Conservation (phyloP, 2,888 invertebrate genomes). For the Idaea dimidiata region DNA sequence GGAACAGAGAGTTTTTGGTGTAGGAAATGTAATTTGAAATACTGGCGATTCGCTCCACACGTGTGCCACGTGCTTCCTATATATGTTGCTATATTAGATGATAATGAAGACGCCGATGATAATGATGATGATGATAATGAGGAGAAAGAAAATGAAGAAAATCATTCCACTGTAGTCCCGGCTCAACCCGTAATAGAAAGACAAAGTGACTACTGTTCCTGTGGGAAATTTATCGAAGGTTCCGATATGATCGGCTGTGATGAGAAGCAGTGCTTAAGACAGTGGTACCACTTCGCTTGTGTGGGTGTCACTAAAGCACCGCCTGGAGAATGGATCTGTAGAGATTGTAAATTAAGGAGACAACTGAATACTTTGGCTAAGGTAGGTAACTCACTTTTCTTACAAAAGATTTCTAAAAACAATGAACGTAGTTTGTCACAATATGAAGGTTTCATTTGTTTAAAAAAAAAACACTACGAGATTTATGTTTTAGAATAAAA, state of each 20-base stretch:
- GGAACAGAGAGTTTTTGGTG: constrained; percentile 59
- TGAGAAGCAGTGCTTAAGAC: constrained; percentile 40
- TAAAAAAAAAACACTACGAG: too few relatives aligned
- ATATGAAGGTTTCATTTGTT: too few relatives aligned
- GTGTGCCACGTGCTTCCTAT: constrained; percentile 56
- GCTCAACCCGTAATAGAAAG: constrained; percentile 27
- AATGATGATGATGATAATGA: not conserved
- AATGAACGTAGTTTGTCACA: too few relatives aligned
- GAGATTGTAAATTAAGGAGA: constrained; percentile 39
- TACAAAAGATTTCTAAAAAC: too few relatives aligned
- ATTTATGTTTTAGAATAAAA: too few relatives aligned
- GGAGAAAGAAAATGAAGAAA: not conserved
- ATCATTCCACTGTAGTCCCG: constrained; percentile 17
- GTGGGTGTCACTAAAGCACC: constrained; percentile 53
- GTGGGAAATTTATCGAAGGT: constrained; percentile 46
- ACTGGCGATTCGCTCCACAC: constrained; percentile 56
- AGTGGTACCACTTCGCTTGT: constrained; percentile 64
- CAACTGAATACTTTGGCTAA: constrained; percentile 6
- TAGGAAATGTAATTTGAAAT: constrained; percentile 44
- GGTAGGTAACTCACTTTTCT: too few relatives aligned
- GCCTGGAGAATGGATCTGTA: constrained; percentile 59
- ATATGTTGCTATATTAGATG: constrained; percentile 15
- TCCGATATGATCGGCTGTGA: constrained; percentile 63
- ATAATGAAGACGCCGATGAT: constrained; percentile 27
- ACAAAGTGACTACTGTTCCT: constrained; percentile 50